Evolutionary conservation across 2,113 vertebrate species (phyloP), one percentile per base, ranked within the genome.

Genomic region (Mohoua ochrocephala): DNA sequence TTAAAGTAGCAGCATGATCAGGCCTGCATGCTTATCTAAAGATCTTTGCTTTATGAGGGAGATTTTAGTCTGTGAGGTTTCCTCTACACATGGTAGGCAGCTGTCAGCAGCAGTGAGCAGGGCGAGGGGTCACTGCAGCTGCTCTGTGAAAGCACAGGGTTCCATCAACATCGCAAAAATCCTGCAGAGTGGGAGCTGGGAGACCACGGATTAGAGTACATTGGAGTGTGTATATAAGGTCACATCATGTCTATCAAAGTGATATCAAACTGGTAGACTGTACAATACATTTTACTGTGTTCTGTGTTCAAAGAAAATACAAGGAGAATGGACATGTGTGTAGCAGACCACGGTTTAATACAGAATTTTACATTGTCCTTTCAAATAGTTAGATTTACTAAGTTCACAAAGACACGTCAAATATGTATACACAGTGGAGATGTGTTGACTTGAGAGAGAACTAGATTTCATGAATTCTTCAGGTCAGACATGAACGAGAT

Each of bases 61-160:
- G 91, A 96, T 94, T 97, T 98, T 97, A 97, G 97, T 95, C 97
- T 98, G 97, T 97, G 97, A 97, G 98, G 96, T 98, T 98, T 98
- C 97, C 98, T 98, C 98, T 97, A 93, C 98, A 98, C 97, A 98
- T 98, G 98, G 98, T 95, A 97, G 97, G 97, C 98, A 98, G 98
- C 98, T 98, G 98, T 98, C 97, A 98, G 97, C 97, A 98, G 91
- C 97, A 97, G 97, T 93, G 97, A 95, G 95, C 90, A 86, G 95
- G 98, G 97, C 91, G 56, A 98, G 94, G 98, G 97, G 97, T 97
- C 98, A 98, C 95, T 21, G 86, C 93, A 94, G 97, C 98, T 98
- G 98, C 97, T 98, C 98, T 97, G 97, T 70, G 63, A 97, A 98
- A 98, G 97, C 97, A 97, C 88, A 93, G 97, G 98, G 97, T 97